phyloP scores from a whole-genome alignment of 2,797 vertebrate genomes.

The Rhabdomys pumilio region DNA sequence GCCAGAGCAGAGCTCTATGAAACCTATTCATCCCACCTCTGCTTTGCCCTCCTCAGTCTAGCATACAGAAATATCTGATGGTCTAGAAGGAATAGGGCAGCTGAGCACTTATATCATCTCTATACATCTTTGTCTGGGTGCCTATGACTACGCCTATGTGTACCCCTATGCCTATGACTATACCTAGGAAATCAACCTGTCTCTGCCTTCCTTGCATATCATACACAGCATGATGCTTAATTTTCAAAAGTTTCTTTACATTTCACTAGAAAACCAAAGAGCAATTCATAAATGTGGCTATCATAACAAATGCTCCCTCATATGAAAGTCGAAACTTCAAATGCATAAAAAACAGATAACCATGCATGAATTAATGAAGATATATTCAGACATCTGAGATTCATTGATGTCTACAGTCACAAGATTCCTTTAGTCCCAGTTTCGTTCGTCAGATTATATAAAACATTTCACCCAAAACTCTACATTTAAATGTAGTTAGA shows the following conservation, averaged over 20 bases:
- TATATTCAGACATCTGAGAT: neutral
- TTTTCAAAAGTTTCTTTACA: neutral
- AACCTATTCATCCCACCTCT: neutral
- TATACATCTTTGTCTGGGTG: neutral
- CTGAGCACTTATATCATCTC: neutral
- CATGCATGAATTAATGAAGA: neutral
- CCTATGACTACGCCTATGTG: too few relatives aligned
- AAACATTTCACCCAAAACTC: slow-evolving; percentile 31
- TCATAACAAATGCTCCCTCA: neutral
- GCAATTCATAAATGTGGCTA: neutral
- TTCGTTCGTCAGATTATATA: neutral
- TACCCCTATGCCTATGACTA: too few relatives aligned
- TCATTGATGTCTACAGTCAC: neutral
- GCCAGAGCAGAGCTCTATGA: too few relatives aligned
- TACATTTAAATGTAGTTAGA: neutral
- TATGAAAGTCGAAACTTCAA: neutral
- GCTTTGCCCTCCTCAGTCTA: neutral
- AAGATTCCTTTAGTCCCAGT: neutral
- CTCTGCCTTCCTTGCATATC: neutral
- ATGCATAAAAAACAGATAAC: neutral
- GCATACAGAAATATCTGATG: neutral
- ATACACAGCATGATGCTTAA: neutral
- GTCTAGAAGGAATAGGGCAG: neutral
- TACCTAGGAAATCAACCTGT: neutral
- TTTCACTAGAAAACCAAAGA: neutral